phyloP scores from a whole-genome alignment of 2,888 invertebrate genomes.

The Hirtodrosophila alboralis region DNA sequence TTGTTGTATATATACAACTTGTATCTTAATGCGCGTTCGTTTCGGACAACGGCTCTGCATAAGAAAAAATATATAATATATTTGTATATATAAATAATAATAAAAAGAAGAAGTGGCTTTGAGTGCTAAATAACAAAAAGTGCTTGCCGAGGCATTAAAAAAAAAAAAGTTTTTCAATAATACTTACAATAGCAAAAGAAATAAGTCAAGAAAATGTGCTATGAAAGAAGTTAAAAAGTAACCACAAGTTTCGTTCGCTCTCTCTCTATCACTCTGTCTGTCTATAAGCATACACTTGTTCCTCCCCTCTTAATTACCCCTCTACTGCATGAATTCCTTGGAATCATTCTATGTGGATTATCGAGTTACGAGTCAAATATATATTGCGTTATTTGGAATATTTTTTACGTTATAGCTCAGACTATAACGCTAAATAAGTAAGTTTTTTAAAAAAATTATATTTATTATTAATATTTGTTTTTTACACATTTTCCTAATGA shows the following conservation, averaged over 20 bases:
- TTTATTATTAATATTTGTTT: neutral
- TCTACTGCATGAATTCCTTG: constrained; percentile 74
- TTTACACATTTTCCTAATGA: constrained; percentile 1
- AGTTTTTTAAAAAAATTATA: constrained; percentile 38
- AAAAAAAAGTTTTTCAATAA: constrained; percentile 52
- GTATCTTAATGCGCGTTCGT: constrained; percentile 60
- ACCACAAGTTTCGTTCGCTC: constrained; percentile 39
- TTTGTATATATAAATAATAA: constrained; percentile 18
- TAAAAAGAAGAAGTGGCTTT: constrained; percentile 58
- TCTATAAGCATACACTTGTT: constrained; percentile 5
- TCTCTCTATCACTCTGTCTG: constrained; percentile 2
- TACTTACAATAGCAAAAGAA: constrained; percentile 32
- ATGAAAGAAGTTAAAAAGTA: constrained; percentile 45
- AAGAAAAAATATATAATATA: constrained; percentile 19
- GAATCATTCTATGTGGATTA: constrained; percentile 78
- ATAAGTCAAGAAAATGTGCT: constrained; percentile 51
- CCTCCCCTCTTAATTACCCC: constrained; percentile 11
- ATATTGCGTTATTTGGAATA: constrained; percentile 66
- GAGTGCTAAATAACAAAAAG: constrained; percentile 50
- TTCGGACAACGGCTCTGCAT: constrained; percentile 44
- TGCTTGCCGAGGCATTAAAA: constrained; percentile 54
- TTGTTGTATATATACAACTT: constrained; percentile 6
- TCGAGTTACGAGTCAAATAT: constrained; percentile 35
- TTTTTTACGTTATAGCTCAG: constrained; percentile 80
- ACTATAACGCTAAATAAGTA: constrained; percentile 81